These are phyloP conservation scores for Tortrix viridana DNA, from an alignment of 2,888 invertebrate species.

Conservation along the genomic window DNA sequence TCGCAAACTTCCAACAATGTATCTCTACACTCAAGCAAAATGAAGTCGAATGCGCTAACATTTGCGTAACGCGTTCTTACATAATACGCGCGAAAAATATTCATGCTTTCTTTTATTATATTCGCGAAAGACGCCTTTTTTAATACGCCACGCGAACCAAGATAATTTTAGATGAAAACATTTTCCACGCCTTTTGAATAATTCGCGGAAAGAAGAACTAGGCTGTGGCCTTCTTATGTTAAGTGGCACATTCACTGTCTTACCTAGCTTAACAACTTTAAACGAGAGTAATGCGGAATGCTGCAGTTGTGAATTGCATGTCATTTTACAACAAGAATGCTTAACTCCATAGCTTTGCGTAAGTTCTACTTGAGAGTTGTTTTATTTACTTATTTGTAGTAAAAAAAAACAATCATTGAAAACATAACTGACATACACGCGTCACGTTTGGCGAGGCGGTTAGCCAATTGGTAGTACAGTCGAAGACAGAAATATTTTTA, in stretches of 20 bases:
- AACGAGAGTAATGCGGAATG: not conserved
- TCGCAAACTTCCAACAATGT: constrained; percentile 12
- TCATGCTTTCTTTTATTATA: constrained; percentile 13
- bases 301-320: no score
- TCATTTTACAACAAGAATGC: no score
- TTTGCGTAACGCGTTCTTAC: constrained; percentile 21
- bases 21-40: constrained; percentile 8
- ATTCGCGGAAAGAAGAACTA: constrained; percentile 35
- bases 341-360: no score
- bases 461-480: no score
- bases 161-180: constrained; percentile 47
- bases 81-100: constrained; percentile 18
- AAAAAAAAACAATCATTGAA: no score
- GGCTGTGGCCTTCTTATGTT: constrained; percentile 6
- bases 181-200: constrained; percentile 43
- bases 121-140: constrained; percentile 19
- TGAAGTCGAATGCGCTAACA: constrained; percentile 20
- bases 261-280: not conserved
- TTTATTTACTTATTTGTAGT: no score
- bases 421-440: no score
- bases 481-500: no score
- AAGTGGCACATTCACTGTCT: constrained; percentile 1
- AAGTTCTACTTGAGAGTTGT: no score
- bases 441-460: no score
- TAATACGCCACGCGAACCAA: constrained; percentile 18